Evolutionary conservation across 1,140 invertebrate genomes (phyloP), one percentile per base, ranked within the genome.

Genomic region (Drosophila auraria): DNA sequence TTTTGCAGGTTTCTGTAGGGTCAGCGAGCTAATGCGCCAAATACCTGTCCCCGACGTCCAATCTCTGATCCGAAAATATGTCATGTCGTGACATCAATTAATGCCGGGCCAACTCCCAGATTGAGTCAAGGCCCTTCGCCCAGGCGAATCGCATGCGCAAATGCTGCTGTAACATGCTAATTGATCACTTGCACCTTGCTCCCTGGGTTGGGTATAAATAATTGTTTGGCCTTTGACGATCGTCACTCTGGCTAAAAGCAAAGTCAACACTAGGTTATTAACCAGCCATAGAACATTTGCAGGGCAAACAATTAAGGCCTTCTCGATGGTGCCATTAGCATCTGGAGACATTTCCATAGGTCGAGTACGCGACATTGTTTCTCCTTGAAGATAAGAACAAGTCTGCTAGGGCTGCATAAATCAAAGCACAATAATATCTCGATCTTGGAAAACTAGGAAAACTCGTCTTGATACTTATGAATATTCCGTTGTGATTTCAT

Each of bases 21-120:
- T 78, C 74, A 78, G 75, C 75, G 62, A 49, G 57, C 45, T 30
- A 61, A 50, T 69, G 75, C 50, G 49, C 75, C 44, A 77, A 77
- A 77, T 77, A 77, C 44, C 65, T 38, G 54, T 23, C 53, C 14
- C 53, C 14, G 38, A 60, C 56, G 47, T 63, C 40, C 45, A 5
- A 36, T 49, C 20, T 50, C 44, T 45, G 12, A 57, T 50, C 20
- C 3, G 27, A 40, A 50, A 59, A 60, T 59, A 27, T 58, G 51
- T 58, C 42, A 33, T 33, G 65, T 30, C 53, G 20, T 50, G 70
- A 72, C 70, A 72, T 73, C 36, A 73, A 73, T 75, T 63, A 49
- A 25, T n/a, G 45, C n/a, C 36, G 23, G 3, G 17, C 30, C 20
- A 56, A 15, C 33, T 23, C 33, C 17, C 23, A 30, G 25, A 36